Evolutionary conservation across 1,140 invertebrate genomes (phyloP), one percentile per base, ranked within the genome.

Genomic region (Aricia agestis): DNA sequence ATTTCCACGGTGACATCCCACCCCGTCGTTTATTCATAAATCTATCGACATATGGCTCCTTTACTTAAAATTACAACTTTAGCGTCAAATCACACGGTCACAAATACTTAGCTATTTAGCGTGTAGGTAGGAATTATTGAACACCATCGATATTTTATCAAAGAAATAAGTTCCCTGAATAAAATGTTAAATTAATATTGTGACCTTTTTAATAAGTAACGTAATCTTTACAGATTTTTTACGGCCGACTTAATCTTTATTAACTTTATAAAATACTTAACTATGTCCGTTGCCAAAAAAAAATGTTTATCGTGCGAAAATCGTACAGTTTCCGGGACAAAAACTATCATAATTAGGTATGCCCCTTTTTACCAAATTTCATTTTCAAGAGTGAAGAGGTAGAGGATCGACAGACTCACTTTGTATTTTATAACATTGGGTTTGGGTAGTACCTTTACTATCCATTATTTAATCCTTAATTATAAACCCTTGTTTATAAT

Each of bases 31-130:
- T 52, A 70, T 17, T 18, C 52, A 66, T 66, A 71, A 66, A 71
- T 71, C 69, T 36, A 36, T 71, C 69, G 59, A 41, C 45, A 25
- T 6, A 71, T 25, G 58, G 0, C 19, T 66, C 52, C 65, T 66
- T 69, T 42, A 72, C 66, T 70, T 57, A 71, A 72, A 68, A 61
- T 67, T 70, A 68, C 73, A 66, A 10, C 32, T 72, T 25, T 32
- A 61, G 25, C 58, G 52, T 45, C 69, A 69, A 72, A 71, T 69
- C 65, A 32, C 32, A 65, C 17, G 41, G 67, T 68, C 70, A 76
- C 72, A 76, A 71, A 76, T 72, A 69, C 63, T 69, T n/a, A 67
- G 45, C 25, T 66, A 45, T 73, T 75, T 70, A 67, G 32, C 42
- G 25, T 57, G 19, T n/a, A 36, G 25, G 31, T 63, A 41, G 17